Base-by-base conservation (phyloP, 2,797 vertebrate species). In the Cichlasoma orientale region DNA sequence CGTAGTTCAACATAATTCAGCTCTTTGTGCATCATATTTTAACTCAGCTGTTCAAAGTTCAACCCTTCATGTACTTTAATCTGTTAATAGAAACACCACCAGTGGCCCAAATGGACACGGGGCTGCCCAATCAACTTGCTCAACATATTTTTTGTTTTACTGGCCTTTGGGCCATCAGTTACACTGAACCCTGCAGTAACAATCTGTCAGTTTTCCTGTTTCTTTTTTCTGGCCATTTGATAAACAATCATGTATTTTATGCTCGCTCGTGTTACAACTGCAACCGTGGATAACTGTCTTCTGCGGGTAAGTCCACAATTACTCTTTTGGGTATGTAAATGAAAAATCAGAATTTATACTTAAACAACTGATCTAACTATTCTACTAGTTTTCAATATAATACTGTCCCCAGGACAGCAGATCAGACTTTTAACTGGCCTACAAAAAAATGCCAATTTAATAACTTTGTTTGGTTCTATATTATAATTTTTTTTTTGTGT, bases 251-350 rank as follows among this genome's bases (percentile, higher is more conserved):
- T 44, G 41, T 13, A 66, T 66, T 66, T 47, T 47, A 29, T 47
- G 41, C 61, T 66, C 23, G 3, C 5, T 2, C 23, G 44, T 0
- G 9, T 18, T 47, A 27, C 16, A 66, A 41, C 38, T 66, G 47
- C 23, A 47, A 0, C 19, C 0, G 27, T 47, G 3, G 38, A 13
- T 66, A 66, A 19, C 1, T 11, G 61, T 3, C 1, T 1, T 47
- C 47, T 3, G 0, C 14, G 23, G 36, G 21, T 3, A 18, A 44
- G 14, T 1, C 59, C 59, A 25, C 4, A 63, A 44, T 9, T 21
- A 44, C 36, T 63, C 16, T 18, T 14, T 41, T 27, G 10, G 0
- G 9, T 44, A 47, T 27, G 38, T 1, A 66, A 66, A 41, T 47
- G 38, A 66, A 44, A 47, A 44, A 41, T 12, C 38, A 2, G 1